Evolutionary conservation across 2,113 vertebrate species (phyloP).

Genomic region (Eudorcas thomsonii): DNA sequence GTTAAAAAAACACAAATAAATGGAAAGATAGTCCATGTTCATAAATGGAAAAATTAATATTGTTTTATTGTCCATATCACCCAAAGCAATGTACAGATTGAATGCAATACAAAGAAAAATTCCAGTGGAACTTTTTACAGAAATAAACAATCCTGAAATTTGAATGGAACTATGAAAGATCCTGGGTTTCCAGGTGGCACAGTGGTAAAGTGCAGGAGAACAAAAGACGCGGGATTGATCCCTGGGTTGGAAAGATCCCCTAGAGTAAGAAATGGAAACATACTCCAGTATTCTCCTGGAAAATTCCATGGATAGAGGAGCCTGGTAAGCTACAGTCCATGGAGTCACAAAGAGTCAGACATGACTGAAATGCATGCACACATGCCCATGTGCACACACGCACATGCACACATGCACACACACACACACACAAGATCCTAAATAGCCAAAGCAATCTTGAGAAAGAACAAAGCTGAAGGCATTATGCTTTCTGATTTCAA

Average conservation of each 20-base stretch:
- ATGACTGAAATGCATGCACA: background rate
- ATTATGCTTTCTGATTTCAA: background rate
- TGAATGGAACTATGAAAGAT: background rate
- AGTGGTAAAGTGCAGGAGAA: background rate
- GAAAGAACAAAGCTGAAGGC: background rate
- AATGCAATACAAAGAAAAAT: background rate
- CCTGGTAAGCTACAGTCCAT: background rate
- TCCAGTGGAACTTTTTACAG: background rate
- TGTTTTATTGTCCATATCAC: background rate
- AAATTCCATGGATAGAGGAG: background rate
- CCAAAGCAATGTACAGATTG: background rate
- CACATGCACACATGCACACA: background rate
- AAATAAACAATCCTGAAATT: background rate
- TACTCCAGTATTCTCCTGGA: background rate
- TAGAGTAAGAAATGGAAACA: background rate
- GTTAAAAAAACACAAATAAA: background rate
- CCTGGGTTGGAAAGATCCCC: background rate
- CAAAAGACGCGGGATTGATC: background rate
- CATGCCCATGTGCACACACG: fast-evolving
- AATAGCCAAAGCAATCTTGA: background rate
- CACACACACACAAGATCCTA: background rate
- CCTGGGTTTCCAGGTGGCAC: background rate
- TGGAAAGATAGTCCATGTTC: background rate
- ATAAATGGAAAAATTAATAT: background rate
- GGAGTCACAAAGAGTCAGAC: background rate